Percentiles rank a stretch among this genome's conserved stretches.
phyloP scores from a whole-genome alignment of 2,797 vertebrate genomes.

The Eurystomus glaucurus region DNA sequence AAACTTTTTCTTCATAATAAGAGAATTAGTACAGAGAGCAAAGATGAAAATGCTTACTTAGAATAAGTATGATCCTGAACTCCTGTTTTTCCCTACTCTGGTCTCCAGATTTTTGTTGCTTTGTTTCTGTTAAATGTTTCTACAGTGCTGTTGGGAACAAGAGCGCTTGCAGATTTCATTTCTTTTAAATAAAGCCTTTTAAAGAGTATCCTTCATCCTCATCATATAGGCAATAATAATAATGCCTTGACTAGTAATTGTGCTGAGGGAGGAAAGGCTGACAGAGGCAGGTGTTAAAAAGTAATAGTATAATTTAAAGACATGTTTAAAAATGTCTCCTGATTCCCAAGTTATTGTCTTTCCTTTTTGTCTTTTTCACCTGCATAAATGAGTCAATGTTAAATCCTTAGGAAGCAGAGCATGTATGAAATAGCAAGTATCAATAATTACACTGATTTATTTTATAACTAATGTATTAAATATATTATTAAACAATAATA shows the following conservation, averaged over 20 bases:
- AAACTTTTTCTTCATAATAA: not conserved
- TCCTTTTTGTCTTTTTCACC: not conserved
- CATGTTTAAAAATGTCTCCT: slow-evolving; percentile 45
- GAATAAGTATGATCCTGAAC: not conserved
- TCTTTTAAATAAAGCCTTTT: slow-evolving; percentile 57
- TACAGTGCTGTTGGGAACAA: slow-evolving; percentile 16
- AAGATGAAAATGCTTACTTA: not conserved
- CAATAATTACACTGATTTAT: not conserved
- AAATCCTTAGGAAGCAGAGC: not conserved
- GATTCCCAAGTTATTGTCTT: not conserved
- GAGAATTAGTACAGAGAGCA: not conserved
- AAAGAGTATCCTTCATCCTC: slow-evolving; percentile 21
- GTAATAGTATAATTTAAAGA: slow-evolving; percentile 23
- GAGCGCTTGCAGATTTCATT: slow-evolving; percentile 45
- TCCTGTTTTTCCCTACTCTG: not conserved
- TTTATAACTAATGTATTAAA: not conserved
- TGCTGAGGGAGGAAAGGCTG: slow-evolving; percentile 4
- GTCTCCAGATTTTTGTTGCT: not conserved
- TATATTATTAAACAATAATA: not conserved
- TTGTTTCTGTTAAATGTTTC: slow-evolving; percentile 43
- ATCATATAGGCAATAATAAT: slow-evolving; percentile 9
- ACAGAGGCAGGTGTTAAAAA: slow-evolving; percentile 50
- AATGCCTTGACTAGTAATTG: slow-evolving; percentile 23
- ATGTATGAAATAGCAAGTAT: not conserved
- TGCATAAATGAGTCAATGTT: not conserved